Evolutionary conservation across 1,140 invertebrate genomes (phyloP).

Genomic region (Heliothis subflexa): DNA sequence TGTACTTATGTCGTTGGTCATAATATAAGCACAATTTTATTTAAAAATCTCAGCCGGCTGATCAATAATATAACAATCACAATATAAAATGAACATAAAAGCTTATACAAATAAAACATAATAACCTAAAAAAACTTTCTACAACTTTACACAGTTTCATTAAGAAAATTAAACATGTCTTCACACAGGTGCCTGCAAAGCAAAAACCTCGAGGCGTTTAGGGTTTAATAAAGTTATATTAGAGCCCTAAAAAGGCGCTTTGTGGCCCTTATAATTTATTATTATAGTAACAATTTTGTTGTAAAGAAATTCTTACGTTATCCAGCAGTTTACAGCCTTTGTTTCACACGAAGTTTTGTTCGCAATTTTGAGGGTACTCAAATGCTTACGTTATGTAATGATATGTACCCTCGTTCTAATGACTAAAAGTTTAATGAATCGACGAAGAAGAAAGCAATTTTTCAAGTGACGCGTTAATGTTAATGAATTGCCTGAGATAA

Average conservation of each 20-base stretch:
- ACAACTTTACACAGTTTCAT: neutral
- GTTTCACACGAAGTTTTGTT: neutral
- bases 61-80: no score
- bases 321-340: slow-evolving; percentile 15
- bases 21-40: no score
- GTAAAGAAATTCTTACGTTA: slow-evolving; percentile 16
- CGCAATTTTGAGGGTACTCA: neutral
- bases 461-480: no score
- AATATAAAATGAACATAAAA: neutral
- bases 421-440: no score
- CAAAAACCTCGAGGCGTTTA: slow-evolving; percentile 23
- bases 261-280: slow-evolving; percentile 32
- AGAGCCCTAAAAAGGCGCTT: slow-evolving; percentile 11
- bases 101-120: neutral
- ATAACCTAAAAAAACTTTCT: neutral
- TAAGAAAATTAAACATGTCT: slow-evolving; percentile 26
- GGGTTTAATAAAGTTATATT: slow-evolving; percentile 35
- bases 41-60: no score
- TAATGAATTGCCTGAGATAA: no score
- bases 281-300: slow-evolving; percentile 33
- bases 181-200: slow-evolving; percentile 5
- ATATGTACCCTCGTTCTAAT: neutral
- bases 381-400: neutral
- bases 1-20: no score
- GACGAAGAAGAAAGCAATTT: no score